phyloP scores from a whole-genome alignment of 64 coral and sea anemone genomes.

The Montipora capricornis region DNA sequence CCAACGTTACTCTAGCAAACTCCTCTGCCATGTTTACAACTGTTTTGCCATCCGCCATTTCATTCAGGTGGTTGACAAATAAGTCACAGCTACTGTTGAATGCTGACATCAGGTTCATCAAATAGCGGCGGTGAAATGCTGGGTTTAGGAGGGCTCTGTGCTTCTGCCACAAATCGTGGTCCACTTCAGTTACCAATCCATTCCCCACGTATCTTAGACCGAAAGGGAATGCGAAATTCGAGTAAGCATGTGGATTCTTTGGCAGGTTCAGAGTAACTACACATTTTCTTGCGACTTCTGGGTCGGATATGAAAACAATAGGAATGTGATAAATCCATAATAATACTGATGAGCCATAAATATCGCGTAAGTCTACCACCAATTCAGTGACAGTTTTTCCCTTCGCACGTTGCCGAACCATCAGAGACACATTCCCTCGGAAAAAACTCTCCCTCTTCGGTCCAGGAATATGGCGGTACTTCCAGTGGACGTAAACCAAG shows the following conservation, averaged over 20 bases:
- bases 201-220: slow-evolving; percentile 44
- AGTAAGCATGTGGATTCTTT: slow-evolving; percentile 31
- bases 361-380: slow-evolving; percentile 9
- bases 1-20: slow-evolving; percentile 78
- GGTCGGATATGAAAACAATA: slow-evolving; percentile 13
- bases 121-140: slow-evolving; percentile 85
- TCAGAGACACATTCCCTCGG: neutral
- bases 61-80: slow-evolving; percentile 60
- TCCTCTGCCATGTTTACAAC: slow-evolving; percentile 75
- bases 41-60: slow-evolving; percentile 69
- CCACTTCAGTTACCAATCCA: slow-evolving; percentile 62
- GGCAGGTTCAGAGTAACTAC: slow-evolving; percentile 59
- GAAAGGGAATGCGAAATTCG: slow-evolving; percentile 25
- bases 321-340: slow-evolving; percentile 59
- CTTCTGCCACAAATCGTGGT: slow-evolving; percentile 66
- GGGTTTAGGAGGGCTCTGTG: slow-evolving; percentile 70
- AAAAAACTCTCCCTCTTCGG: slow-evolving; percentile 46
- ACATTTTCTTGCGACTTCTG: slow-evolving; percentile 60
- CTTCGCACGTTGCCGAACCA: slow-evolving; percentile 4
- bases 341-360: slow-evolving; percentile 57
- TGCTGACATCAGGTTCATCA: slow-evolving; percentile 87
- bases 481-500: slow-evolving; percentile 54
- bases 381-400: slow-evolving; percentile 19
- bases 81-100: slow-evolving; percentile 77
- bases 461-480: slow-evolving; percentile 72